Percentiles rank a stretch among this genome's conserved stretches.
Evolutionary conservation across 2,888 invertebrate genomes (phyloP).

Genomic region (Cecidostiba fungosa): DNA sequence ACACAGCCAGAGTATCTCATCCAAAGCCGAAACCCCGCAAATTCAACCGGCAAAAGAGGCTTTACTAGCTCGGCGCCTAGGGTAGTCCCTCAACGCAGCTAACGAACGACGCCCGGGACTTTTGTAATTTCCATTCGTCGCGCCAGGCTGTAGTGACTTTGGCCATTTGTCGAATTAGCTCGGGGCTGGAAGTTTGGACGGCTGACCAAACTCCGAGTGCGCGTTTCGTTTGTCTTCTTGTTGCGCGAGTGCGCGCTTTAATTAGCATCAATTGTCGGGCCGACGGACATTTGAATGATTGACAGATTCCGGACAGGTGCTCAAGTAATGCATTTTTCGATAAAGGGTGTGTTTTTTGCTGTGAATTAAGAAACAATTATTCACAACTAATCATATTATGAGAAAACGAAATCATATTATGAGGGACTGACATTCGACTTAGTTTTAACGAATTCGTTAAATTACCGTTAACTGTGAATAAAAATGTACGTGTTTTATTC

Average conservation of each 20-base stretch:
- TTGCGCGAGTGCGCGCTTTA: conserved; percentile 26
- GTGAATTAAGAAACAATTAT: neutral
- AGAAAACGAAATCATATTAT: too few species aligned
- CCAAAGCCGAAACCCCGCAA: conserved; percentile 16
- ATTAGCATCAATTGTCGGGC: conserved; percentile 51
- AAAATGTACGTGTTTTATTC: too few species aligned
- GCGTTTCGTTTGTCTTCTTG: conserved; percentile 51
- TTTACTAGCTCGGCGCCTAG: conserved; percentile 24
- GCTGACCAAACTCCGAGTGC: conserved; percentile 67
- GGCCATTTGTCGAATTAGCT: conserved; percentile 74
- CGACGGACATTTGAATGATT: conserved; percentile 45
- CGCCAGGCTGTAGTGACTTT: conserved; percentile 35
- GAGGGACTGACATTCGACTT: too few species aligned
- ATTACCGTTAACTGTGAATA: too few species aligned
- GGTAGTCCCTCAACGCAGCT: conserved; percentile 27
- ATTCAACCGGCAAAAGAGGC: conserved; percentile 47
- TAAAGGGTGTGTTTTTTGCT: neutral
- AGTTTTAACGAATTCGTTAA: too few species aligned
- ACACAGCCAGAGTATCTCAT: neutral
- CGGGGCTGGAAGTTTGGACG: conserved; percentile 72
- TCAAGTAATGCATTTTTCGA: neutral
- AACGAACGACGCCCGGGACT: conserved; percentile 66
- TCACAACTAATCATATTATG: too few species aligned
- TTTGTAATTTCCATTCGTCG: conserved; percentile 68
- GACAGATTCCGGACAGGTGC: neutral